Conservation (phyloP, 2,888 invertebrate species). For the Tipula lateralis region DNA sequence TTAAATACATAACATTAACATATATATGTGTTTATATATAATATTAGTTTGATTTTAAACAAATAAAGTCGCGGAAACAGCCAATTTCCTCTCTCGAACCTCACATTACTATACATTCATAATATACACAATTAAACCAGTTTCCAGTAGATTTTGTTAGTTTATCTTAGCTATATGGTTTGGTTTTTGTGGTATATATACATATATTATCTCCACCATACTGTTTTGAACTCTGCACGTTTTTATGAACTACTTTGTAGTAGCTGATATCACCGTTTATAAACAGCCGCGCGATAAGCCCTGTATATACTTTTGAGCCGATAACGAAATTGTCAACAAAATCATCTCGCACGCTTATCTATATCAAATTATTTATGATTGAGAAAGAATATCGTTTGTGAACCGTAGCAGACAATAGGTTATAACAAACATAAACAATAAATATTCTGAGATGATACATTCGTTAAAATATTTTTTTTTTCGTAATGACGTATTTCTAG, state of each 20-base stretch:
- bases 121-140: neutral
- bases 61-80: neutral
- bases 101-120: neutral
- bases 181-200: too few species aligned
- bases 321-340: neutral
- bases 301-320: too few species aligned
- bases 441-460: neutral
- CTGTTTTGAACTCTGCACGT: neutral
- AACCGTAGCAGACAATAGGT: neutral
- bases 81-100: neutral
- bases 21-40: neutral
- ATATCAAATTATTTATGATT: neutral
- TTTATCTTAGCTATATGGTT: neutral
- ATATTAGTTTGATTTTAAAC: neutral
- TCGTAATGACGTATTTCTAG: neutral
- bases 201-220: neutral
- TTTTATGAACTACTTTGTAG: neutral
- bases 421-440: neutral
- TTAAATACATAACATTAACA: too few species aligned
- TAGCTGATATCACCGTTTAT: neutral
- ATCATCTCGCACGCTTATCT: neutral
- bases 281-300: neutral
- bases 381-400: neutral
- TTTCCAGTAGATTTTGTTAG: constrained; percentile 1
- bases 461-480: constrained; percentile 1